Evolutionary conservation across 1,140 invertebrate genomes (phyloP), one percentile per base, ranked within the genome.

Genomic region (Drosophila kohkoa): DNA sequence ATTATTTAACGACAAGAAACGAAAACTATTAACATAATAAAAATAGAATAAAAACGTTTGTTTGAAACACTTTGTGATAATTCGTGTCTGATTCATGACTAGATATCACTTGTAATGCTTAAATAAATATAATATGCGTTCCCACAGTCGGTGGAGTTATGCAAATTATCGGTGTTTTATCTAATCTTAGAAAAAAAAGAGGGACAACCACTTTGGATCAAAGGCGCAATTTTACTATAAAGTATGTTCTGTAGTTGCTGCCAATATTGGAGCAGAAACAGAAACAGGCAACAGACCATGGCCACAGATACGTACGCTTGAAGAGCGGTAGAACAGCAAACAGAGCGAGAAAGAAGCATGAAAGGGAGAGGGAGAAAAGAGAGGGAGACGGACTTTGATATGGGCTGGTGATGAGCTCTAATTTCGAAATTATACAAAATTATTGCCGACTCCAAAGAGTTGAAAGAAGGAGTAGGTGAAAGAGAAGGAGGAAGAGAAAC

Each of bases 401-500:
- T 81, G 81, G 78, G 66, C 65, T 79, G 69, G 68, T 88, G 85
- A 88, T 89, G 81, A 89, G 85, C 85, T 89, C 85, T 85, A 89
- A 89, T 89, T 89, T 89, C 59, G 75, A 89, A 89, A 89, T 89
- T 89, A 89, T 89, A 89, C 81, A 71, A 89, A 88, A 89, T 89
- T 89, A 82, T 79, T 72, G 72, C 63, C 51, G 54, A 35, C 51
- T 57, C 45, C 45, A 35, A 48, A 16, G 30, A 10, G 8, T 1
- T 16, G n/a, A 16, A 32, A 32, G 32, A 41, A 15, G 41, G 13
- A 15, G 48, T 8, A 25, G 46, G 16, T 2, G 20, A 16, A 32
- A 8, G 32, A 7, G 32, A 13, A 20, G 7, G 8, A 2, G 55
- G 1, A 16, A 45, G 28, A 32, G 46, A 8, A 5, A 20, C 8